Base-by-base conservation (phyloP, 2,797 vertebrate genomes). In the Rhincodon typus region DNA sequence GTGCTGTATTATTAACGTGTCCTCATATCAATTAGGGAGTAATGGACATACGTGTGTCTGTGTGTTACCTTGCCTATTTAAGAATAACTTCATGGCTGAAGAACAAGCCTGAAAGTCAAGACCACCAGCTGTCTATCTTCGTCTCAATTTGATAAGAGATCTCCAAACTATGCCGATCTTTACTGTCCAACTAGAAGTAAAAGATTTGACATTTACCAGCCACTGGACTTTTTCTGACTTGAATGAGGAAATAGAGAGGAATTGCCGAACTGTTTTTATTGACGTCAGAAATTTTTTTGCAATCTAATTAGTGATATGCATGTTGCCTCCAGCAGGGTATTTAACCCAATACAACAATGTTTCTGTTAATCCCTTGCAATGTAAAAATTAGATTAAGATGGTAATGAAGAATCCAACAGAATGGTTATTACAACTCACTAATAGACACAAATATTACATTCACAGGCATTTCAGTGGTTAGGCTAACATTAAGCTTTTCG, bases 1-100 rank as follows among this genome's bases (percentile, higher is more conserved):
- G 70, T 95, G 94, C 27, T 46, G 42, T 74, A 30, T 95, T 95
- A 95, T 74, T 95, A 57, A 42, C 70, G 50, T 95, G 69, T 74
- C 70, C 46, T 57, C 70, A 77, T 95, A 74, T 74, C 46, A 95
- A 95, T 95, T 95, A 53, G 23, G 67, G 30, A 74, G 42, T 95
- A 95, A 77, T 94, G 93, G 70, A 34, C 70, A 95, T 46, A 2
- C 74, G 25, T 90, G 50, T 74, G 25, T 72, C 70, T 93, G 1
- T 62, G 30, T 94, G 62, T 46, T 94, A 72, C n/a, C 38, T 42
- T 42, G 67, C 42, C 23, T 38, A 70, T 46, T 50, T 94, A n/a
- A 90, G 30, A 15, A 94, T 94, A 25, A 25, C 25, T 13, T 70
- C 38, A 46, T 70, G 93, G 30, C 93, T 94, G 91, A 94, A 94